Percentiles rank a stretch among this genome's conserved stretches.
Conservation (phyloP, 2,888 invertebrate genomes). For the Trissoscelio sp. region DNA sequence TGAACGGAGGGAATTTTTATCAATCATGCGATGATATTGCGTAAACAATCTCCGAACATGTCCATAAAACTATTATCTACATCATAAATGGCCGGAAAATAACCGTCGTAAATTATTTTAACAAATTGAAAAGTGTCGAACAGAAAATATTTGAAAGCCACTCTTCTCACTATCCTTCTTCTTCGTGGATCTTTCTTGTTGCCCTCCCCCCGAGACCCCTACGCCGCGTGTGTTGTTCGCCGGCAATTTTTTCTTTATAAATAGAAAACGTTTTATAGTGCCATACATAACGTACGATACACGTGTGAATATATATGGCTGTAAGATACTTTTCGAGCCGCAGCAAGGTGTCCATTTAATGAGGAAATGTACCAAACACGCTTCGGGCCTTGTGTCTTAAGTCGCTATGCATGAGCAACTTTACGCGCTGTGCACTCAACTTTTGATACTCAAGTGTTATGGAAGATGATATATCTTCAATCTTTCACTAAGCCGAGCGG, state of each 20-base stretch:
- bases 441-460: constrained; percentile 53
- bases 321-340: constrained; percentile 60
- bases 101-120: constrained; percentile 57
- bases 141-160: constrained; percentile 43
- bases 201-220: background rate
- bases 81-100: constrained; percentile 46
- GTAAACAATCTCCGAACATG: constrained; percentile 20
- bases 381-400: constrained; percentile 55
- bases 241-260: constrained; percentile 52
- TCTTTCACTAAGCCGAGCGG: constrained; percentile 32
- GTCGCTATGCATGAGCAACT: constrained; percentile 62
- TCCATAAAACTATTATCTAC: constrained; percentile 41
- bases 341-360: constrained; percentile 67
- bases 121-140: constrained; percentile 66
- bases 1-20: background rate
- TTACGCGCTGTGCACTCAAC: constrained; percentile 33
- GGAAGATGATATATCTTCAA: constrained; percentile 56
- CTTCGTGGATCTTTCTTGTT: constrained; percentile 1
- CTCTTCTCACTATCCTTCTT: constrained; percentile 60
- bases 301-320: constrained; percentile 48
- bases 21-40: background rate
- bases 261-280: constrained; percentile 61
- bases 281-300: constrained; percentile 59
- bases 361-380: constrained; percentile 65
- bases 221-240: constrained; percentile 10